Base-by-base conservation (phyloP, 2,888 invertebrate genomes). In the Cyclophora punctaria region DNA sequence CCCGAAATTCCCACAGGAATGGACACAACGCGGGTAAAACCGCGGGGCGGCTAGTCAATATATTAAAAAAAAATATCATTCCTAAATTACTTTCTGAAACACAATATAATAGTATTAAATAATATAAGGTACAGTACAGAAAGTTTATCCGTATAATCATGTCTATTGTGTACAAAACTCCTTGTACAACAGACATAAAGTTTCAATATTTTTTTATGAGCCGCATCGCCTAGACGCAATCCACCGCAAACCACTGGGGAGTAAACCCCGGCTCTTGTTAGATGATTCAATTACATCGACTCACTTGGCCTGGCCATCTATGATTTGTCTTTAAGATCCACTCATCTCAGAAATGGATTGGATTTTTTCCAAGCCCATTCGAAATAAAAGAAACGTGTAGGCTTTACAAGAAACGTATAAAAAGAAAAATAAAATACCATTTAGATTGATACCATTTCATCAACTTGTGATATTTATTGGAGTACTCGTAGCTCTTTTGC, bases 231-330 rank as follows among this genome's bases (percentile, higher is more conserved):
- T 47, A 44, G 48, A 54, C 44, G 53, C 58, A 63, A 62, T 65
- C 53, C 57, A 46, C 48, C 49, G 45, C 34, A 49, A 35, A 44
- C 48, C 64, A 49, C 48, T 6, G 4, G 56, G 48, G 59, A 53
- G 56, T 55, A 55, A 55, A 51, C 53, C 55, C 33, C 50, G 49
- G 47, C 55, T 54, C 59, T 57, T 62, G 45, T 55, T 40, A 47
- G 64, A 58, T 63, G 64, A 66, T 63, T 63, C 62, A 61, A 66
- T 66, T 66, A 63, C 57, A 55, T 41, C 53, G 55, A 59, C 53
- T 53, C 53, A 49, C 56, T 58, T 48, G 53, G 51, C 53, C 51
- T 49, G 51, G 35, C 52, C 51, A 54, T 54, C 54, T 59, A 59
- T 56, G 56, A 59, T 61, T 57, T 57, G 56, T 52, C 52, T 56